Percentiles rank a stretch among this genome's conserved stretches.
phyloP scores from a whole-genome alignment of 2,797 vertebrate genomes.

The Meriones psammophilus region DNA sequence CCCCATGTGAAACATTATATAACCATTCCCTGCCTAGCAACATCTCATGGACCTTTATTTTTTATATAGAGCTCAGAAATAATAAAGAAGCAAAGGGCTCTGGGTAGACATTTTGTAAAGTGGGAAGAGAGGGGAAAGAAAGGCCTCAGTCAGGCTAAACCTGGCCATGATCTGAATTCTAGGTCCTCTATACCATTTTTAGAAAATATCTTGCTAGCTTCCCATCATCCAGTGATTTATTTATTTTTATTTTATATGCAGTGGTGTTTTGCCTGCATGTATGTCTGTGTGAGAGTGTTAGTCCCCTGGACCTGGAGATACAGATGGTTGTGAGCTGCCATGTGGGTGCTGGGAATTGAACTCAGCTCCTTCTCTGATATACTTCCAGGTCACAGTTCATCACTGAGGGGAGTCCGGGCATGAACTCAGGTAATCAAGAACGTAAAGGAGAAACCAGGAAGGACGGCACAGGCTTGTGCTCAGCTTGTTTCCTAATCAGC shows the following conservation, averaged over 20 bases:
- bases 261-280: too few species aligned
- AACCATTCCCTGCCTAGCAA: not conserved
- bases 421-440: not conserved
- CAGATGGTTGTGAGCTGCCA: too few species aligned
- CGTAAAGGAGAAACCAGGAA: not conserved
- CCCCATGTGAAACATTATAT: not conserved
- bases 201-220: not conserved
- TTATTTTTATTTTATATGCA: too few species aligned
- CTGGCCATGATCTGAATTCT: not conserved
- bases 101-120: not conserved
- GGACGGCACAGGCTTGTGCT: not conserved
- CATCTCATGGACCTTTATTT: not conserved
- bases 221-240: too few species aligned
- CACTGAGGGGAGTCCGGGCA: not conserved
- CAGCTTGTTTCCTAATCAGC: not conserved
- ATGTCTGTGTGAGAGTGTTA: too few species aligned
- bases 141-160: conserved; percentile 4
- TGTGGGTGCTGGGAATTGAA: too few species aligned
- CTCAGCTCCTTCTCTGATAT: not conserved
- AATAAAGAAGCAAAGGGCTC: not conserved
- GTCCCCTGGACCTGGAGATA: too few species aligned
- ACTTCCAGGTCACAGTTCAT: not conserved
- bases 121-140: not conserved
- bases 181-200: not conserved
- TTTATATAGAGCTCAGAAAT: conserved; percentile 27